These are phyloP conservation scores for Busseola fusca DNA, from an alignment of 2,888 invertebrate species.

Conservation along the genomic window DNA sequence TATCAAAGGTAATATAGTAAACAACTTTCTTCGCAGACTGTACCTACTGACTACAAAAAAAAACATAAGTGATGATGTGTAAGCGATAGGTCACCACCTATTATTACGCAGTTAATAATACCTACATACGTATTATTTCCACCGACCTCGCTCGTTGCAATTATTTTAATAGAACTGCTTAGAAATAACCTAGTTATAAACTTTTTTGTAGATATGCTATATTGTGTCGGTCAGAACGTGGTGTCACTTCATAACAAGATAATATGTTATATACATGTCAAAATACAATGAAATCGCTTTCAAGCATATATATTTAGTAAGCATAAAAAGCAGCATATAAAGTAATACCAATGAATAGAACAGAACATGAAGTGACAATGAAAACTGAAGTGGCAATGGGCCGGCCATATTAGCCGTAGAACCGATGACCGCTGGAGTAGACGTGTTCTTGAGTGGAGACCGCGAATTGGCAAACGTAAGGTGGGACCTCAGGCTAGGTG, in stretches of 20 bases:
- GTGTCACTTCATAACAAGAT: background rate
- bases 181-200: background rate
- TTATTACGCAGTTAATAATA: constrained; percentile 29
- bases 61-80: constrained; percentile 40
- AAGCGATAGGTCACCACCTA: constrained; percentile 44
- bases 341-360: no score
- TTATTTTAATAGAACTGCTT: constrained; percentile 39
- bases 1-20: constrained; percentile 22
- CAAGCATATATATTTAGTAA: no score
- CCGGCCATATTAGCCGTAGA: no score
- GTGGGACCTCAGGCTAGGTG: no score
- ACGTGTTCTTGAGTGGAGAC: no score
- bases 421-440: no score
- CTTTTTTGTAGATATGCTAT: background rate
- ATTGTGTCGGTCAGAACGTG: background rate
- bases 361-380: no score
- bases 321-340: no score
- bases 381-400: no score
- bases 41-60: constrained; percentile 26
- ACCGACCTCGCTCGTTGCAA: constrained; percentile 19
- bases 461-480: no score
- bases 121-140: constrained; percentile 13
- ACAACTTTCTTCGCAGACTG: constrained; percentile 13
- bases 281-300: background rate
- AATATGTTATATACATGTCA: background rate